Base-by-base conservation (phyloP, 2,888 invertebrate species). In the Drosophila acutilabella region DNA sequence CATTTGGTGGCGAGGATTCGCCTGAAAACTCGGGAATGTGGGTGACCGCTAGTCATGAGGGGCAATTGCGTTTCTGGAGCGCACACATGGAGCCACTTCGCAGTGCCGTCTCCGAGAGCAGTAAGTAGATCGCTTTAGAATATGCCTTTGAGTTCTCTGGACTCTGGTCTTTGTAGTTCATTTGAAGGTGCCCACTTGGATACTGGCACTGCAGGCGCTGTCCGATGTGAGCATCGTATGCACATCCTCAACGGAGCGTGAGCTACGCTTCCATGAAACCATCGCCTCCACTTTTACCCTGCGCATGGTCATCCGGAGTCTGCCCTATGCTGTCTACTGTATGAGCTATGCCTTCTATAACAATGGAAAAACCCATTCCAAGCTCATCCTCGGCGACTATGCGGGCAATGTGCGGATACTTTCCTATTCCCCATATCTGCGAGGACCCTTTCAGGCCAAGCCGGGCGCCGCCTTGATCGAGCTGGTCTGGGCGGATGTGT, bases 231-330 rank as follows among this genome's bases (percentile, higher is more conserved):
- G 95, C 91, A 95, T 96, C 81, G 93, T 97, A 16, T 96, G 96
- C 71, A 95, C 96, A 11, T 94, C 96, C 64, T 96, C 97, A 14
- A 95, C 96, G 0, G 96, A 96, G 91, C 93, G 96, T 14, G 96
- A 96, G 89, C 92, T 97, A 47, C 94, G 96, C 74, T 96, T 97
- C 92, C 97, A 97, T 89, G 97, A 97, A 90, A 95, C 95, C 48
- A 95, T 95, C 18, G 96, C 95, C 6, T 94, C 94, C 64, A 96
- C 95, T 60, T 96, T 96, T 91, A 94, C 95, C 42, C 93, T 96
- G 45, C 94, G 96, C 80, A 94, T 96, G 60, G 93, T 95, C 75
- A 95, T 97, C 72, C 94, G 94, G 0, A 95, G 95, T 66, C 93
- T 92, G 52, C 92, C 92, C 0, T 89, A 69, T 74, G 90, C 92